A percentile compares a stretch with the other conserved stretches of the same genome.
Conservation (phyloP, 2,888 invertebrate species). For the Tipula vernalis region DNA sequence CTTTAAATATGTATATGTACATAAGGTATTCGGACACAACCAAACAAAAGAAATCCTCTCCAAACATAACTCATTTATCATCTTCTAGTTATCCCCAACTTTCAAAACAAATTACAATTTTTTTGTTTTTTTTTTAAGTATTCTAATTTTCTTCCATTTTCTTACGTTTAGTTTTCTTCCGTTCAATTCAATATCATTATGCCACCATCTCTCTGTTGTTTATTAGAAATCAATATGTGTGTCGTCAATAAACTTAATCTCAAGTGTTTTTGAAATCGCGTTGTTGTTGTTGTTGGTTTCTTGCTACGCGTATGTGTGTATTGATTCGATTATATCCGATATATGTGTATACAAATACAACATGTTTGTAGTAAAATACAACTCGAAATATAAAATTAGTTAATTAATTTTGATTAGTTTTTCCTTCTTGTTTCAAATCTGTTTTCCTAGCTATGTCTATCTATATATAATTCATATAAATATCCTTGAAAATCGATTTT, state of each 20-base stretch:
- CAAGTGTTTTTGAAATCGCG: not conserved
- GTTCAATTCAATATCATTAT: not conserved
- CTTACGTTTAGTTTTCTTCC: not conserved
- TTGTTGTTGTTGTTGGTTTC: not conserved
- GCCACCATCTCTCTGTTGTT: not conserved
- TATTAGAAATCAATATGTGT: not conserved
- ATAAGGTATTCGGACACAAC: too few relatives aligned
- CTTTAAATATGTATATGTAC: too few relatives aligned
- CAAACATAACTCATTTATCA: not conserved
- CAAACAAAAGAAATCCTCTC: too few relatives aligned
- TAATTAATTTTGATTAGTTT: not conserved
- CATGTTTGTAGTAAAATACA: not conserved
- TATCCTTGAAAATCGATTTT: not conserved
- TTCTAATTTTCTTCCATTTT: not conserved
- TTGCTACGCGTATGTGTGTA: not conserved
- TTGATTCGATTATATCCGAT: not conserved
- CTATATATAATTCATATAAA: not conserved
- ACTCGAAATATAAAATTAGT: not conserved
- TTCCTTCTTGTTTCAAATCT: not conserved
- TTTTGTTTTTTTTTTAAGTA: not conserved
- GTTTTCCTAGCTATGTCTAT: not conserved
- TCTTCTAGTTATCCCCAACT: not conserved
- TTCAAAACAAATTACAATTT: not conserved
- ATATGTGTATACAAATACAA: not conserved
- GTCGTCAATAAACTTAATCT: constrained; percentile 4